These are phyloP conservation scores for Labrus mixtus DNA, from an alignment of 2,113 vertebrate genomes.

Conservation along the genomic window DNA sequence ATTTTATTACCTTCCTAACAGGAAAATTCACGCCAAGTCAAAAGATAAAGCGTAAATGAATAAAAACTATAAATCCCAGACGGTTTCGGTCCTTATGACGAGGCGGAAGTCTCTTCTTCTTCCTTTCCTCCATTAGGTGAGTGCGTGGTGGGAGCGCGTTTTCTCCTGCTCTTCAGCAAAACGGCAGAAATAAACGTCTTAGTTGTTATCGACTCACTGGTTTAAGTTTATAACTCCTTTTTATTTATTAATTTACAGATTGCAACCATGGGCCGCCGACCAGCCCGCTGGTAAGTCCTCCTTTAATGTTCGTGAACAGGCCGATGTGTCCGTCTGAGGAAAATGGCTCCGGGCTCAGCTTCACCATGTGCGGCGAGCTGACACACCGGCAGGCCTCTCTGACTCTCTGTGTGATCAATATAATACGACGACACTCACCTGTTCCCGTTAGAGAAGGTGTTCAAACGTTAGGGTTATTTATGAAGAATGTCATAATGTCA, in stretches of 20 bases:
- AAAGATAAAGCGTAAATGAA: background rate
- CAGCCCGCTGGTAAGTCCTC: slow-evolving; percentile 85
- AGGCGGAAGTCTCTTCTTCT: slow-evolving; percentile 69
- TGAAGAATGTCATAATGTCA: no score
- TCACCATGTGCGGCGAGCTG: slow-evolving; percentile 73
- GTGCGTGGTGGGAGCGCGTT: slow-evolving; percentile 71
- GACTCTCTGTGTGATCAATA: no score
- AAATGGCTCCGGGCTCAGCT: slow-evolving; percentile 77
- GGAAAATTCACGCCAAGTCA: rapidly evolving
- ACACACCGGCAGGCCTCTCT: background rate
- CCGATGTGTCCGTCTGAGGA: slow-evolving; percentile 14
- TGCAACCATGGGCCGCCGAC: slow-evolving; percentile 86
- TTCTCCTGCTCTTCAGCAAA: slow-evolving; percentile 33
- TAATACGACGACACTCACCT: no score
- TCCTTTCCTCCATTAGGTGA: slow-evolving; percentile 89
- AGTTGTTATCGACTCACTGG: rapidly evolving
- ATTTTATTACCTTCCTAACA: background rate
- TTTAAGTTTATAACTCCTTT: background rate
- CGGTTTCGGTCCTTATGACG: slow-evolving; percentile 54
- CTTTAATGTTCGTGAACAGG: background rate
- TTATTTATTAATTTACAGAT: slow-evolving; percentile 68
- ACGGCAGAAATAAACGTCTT: background rate
- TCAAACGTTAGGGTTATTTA: no score
- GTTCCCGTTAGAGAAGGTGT: no score
- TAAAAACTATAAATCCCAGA: background rate